Percentiles rank a stretch among this genome's conserved stretches.
These are phyloP conservation scores for Hydrozoanthus gracilis DNA, from an alignment of 92 coral and sea anemone genomes.

Conservation along the genomic window DNA sequence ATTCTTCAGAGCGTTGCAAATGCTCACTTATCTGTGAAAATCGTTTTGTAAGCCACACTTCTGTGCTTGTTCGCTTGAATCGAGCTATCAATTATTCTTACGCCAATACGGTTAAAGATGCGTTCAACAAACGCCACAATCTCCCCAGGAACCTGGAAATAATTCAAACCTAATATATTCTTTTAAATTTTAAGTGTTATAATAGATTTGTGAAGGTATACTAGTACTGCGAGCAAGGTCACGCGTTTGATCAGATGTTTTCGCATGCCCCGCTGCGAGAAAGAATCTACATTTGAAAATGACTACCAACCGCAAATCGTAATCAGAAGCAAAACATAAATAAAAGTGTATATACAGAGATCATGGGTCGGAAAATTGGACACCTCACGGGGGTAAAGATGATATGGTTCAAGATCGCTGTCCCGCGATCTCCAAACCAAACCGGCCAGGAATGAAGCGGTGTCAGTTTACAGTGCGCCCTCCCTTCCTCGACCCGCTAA, in stretches of 20 bases:
- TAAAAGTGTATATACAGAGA: constrained; percentile 10
- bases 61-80: not conserved
- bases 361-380: constrained; percentile 42
- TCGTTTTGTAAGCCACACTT: constrained; percentile 16
- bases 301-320: constrained; percentile 33
- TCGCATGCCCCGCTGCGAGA: constrained; percentile 41
- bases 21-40: constrained; percentile 48
- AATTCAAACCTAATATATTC: not conserved
- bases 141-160: not conserved
- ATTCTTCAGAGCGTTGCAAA: constrained; percentile 12
- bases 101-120: too few relatives aligned
- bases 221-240: constrained; percentile 16
- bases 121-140: not conserved
- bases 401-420: not conserved
- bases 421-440: constrained; percentile 16
- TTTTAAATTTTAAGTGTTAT: not conserved
- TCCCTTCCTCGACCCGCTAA: not conserved
- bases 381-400: constrained; percentile 11
- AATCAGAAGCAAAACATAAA: constrained; percentile 20
- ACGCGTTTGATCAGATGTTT: constrained; percentile 20
- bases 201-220: not conserved
- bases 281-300: constrained; percentile 25
- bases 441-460: not conserved
- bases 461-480: constrained; percentile 31
- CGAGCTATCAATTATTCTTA: not conserved